phyloP scores from a whole-genome alignment of 2,113 vertebrate species.

The Chelonoidis abingdonii region DNA sequence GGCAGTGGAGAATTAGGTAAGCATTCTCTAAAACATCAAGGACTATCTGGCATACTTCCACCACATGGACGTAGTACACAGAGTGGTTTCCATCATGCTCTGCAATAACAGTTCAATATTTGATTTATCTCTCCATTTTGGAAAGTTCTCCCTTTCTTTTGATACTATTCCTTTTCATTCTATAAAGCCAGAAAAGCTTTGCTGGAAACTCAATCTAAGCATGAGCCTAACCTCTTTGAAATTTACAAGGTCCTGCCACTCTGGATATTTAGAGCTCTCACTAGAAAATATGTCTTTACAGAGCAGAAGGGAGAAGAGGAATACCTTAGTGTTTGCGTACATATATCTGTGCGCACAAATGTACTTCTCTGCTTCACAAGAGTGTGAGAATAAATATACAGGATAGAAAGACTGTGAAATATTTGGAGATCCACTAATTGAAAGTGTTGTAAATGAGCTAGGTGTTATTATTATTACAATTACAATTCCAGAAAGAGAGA shows the following conservation, averaged over 20 bases:
- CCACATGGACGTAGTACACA: neutral
- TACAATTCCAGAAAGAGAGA: neutral
- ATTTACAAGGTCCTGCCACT: neutral
- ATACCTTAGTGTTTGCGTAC: neutral
- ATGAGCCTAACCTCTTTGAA: neutral
- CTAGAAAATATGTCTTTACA: neutral
- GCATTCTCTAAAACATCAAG: neutral
- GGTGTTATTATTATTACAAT: neutral
- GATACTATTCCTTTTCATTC: neutral
- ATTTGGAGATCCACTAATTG: neutral
- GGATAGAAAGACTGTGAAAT: neutral
- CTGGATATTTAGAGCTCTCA: neutral
- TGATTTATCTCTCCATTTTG: neutral
- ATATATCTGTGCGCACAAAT: neutral
- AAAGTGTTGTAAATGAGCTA: neutral
- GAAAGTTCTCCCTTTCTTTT: neutral
- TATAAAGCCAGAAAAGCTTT: neutral
- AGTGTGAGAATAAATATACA: neutral
- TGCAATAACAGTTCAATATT: neutral
- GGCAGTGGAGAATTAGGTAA: neutral
- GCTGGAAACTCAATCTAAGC: neutral
- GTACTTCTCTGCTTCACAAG: fast-evolving
- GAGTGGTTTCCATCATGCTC: neutral
- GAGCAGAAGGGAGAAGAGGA: neutral
- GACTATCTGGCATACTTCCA: neutral